Evolutionary conservation across 2,888 invertebrate species (phyloP).

Genomic region (Lithodes maja): DNA sequence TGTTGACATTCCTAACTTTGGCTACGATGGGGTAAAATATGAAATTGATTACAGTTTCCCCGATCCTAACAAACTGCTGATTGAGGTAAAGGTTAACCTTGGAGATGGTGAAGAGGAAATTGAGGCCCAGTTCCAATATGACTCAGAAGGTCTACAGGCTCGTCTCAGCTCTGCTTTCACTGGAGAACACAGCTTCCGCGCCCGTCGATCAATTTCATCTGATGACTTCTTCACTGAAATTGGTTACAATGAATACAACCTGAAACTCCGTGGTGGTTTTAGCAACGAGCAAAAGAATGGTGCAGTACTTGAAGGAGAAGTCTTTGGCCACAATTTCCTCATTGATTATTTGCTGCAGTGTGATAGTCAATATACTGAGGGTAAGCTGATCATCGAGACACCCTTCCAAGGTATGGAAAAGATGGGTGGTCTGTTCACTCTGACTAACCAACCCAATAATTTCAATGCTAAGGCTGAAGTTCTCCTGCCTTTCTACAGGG

Average conservation of each 20-base stretch:
- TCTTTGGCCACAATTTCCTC: conserved; percentile 55
- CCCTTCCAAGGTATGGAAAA: conserved; percentile 52
- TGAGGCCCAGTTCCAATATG: conserved; percentile 57
- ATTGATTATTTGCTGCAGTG: conserved; percentile 54
- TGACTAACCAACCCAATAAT: conserved; percentile 32
- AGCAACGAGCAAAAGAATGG: conserved; percentile 42
- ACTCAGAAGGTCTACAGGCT: conserved; percentile 65
- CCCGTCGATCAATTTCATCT: conserved; percentile 58
- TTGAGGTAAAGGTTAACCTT: conserved; percentile 55
- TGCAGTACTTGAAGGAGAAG: conserved; percentile 59
- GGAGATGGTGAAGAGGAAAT: conserved; percentile 45
- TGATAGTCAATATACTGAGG: conserved; percentile 57
- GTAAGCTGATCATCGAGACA: conserved; percentile 63
- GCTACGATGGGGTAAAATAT: conserved; percentile 57
- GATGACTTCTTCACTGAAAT: conserved; percentile 61
- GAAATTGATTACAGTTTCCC: conserved; percentile 59
- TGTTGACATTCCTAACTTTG: conserved; percentile 59
- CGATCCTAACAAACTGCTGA: conserved; percentile 43
- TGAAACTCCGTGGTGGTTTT: conserved; percentile 63
- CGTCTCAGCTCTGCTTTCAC: conserved; percentile 49
- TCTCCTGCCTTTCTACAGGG: conserved; percentile 43
- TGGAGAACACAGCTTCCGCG: conserved; percentile 56
- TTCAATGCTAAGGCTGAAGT: conserved; percentile 49
- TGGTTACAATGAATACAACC: conserved; percentile 62
- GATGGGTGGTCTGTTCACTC: conserved; percentile 59